Evolutionary conservation across 2,888 invertebrate genomes (phyloP), one percentile per base, ranked within the genome.

Genomic region (Ophonus ardosiacus): DNA sequence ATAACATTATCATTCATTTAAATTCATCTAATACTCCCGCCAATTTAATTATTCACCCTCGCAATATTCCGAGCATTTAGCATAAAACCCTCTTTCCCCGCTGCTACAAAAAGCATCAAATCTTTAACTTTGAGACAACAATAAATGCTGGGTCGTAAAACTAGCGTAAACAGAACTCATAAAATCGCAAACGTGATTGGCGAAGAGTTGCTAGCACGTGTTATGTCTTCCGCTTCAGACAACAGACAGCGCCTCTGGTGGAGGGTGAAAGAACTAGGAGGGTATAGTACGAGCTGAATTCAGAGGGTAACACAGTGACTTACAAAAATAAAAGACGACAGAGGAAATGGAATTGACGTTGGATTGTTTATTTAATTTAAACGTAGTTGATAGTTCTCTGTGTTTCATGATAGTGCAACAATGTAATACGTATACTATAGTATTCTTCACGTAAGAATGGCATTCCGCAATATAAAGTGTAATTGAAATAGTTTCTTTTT

Each of bases 121-220:
- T 78, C 78, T 78, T 78, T 78, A 78, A 57, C 57, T 57, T 57
- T 18, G 21, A 56, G 78, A 78, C 57, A 57, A 57, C 78, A 78
- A 78, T 78, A 78, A 78, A 78, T 78, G 78, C 57, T 57, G 1
- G n/a, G 78, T 24, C 8, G 57, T 78, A 78, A 78, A 78, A 78
- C 56, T 78, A 78, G 78, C 78, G 78, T 78, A 78, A 78, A 78
- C 78, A 57, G 78, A 56, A 57, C n/a, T 78, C 78, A 24, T 78
- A 78, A 78, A 74, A 78, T 40, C 24, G 78, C 38, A 78, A 78
- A 78, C 78, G 56, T 78, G 78, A 78, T 78, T 78, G 78, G 78
- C 31, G 78, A 43, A 78, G 31, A 56, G 78, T 31, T 78, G 57
- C 17, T 57, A 24, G 78, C 78, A 78, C 78, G 78, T 78, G 78